These are phyloP conservation scores for Trogon melanurus DNA, from an alignment of 2,113 vertebrate species.

Conservation along the genomic window DNA sequence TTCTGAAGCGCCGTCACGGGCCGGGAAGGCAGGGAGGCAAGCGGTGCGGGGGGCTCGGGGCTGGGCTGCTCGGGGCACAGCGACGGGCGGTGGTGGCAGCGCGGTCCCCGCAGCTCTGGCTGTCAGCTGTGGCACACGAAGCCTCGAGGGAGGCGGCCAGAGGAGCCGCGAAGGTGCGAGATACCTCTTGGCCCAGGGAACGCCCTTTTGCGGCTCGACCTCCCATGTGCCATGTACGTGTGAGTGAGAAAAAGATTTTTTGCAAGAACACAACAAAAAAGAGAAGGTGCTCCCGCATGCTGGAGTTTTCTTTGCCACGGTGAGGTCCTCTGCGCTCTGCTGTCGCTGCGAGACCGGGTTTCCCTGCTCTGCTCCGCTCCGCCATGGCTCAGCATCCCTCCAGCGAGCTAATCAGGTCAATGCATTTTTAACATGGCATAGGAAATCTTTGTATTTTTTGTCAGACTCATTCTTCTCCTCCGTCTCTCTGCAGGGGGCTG, in stretches of 20 bases:
- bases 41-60: background rate
- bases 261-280: background rate
- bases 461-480: constrained; percentile 20
- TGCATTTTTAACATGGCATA: background rate
- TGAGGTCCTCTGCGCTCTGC: fast-evolving
- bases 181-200: fast-evolving
- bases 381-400: background rate
- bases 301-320: fast-evolving
- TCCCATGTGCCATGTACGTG: fast-evolving
- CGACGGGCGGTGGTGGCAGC: fast-evolving
- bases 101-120: background rate
- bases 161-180: fast-evolving
- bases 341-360: fast-evolving
- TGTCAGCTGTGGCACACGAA: fast-evolving
- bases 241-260: background rate
- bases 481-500: background rate
- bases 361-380: background rate
- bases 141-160: background rate
- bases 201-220: fast-evolving
- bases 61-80: background rate
- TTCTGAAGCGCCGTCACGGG: fast-evolving
- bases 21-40: background rate
- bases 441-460: constrained; percentile 40
- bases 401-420: background rate
- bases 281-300: fast-evolving